Evolutionary conservation across 2,113 vertebrate genomes (phyloP).

Genomic region (Proterorhinus semilunaris): DNA sequence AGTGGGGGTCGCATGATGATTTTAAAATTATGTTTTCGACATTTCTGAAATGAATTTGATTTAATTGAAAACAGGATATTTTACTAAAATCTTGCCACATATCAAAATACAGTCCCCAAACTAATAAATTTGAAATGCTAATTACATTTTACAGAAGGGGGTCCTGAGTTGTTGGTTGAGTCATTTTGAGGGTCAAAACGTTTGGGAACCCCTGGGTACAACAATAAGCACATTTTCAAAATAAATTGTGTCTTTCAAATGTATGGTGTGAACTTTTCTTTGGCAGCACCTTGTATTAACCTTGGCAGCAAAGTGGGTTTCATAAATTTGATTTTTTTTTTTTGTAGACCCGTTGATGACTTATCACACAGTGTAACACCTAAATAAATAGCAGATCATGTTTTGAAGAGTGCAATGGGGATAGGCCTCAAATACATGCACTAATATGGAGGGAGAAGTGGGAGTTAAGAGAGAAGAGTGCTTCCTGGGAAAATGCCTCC

Average conservation of each 20-base stretch:
- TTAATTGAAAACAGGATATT: too few relatives aligned
- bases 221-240: not conserved
- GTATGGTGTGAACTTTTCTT: not conserved
- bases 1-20: too few relatives aligned
- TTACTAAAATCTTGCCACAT: too few relatives aligned
- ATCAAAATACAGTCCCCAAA: too few relatives aligned
- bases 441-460: constrained; percentile 20
- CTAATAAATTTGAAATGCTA: too few relatives aligned
- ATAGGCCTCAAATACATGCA: constrained; percentile 20
- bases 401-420: constrained; percentile 5
- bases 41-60: too few relatives aligned
- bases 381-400: constrained; percentile 25
- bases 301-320: constrained; percentile 8
- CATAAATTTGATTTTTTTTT: not conserved
- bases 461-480: constrained; percentile 18
- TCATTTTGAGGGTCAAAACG: too few relatives aligned
- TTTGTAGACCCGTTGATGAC: constrained; percentile 3
- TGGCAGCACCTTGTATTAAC: not conserved
- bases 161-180: too few relatives aligned
- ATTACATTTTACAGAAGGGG: too few relatives aligned
- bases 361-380: not conserved
- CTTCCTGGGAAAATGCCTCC: constrained; percentile 9
- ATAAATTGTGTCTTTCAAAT: constrained; percentile 7
- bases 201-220: too few relatives aligned
- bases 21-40: too few relatives aligned